Evolutionary conservation across 2,888 invertebrate genomes (phyloP).

Genomic region (Atethmia centrago): DNA sequence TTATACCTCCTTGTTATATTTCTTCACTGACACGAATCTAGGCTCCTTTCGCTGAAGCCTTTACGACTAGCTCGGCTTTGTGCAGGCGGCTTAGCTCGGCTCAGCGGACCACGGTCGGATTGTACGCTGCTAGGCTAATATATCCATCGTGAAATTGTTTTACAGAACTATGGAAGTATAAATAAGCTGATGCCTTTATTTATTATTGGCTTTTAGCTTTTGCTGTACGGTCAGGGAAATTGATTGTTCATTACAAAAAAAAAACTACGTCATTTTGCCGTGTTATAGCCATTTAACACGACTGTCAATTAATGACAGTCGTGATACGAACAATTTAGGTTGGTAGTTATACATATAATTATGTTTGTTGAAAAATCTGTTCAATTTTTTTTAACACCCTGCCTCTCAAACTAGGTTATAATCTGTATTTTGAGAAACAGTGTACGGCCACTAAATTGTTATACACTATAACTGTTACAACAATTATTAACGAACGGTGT

Average conservation of each 20-base stretch:
- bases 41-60: constrained; percentile 37
- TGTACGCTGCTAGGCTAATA: neutral
- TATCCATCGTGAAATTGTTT: constrained; percentile 17
- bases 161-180: neutral
- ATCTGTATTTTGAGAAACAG: no score
- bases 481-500: no score
- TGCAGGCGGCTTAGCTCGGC: constrained; percentile 23
- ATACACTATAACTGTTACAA: no score
- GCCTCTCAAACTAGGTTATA: no score
- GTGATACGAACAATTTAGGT: neutral
- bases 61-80: constrained; percentile 22
- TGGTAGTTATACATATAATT: no score
- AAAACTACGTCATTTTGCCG: neutral
- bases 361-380: no score
- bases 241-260: neutral
- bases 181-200: neutral
- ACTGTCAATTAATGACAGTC: neutral
- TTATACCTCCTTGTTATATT: neutral
- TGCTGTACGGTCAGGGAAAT: neutral
- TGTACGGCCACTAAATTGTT: no score
- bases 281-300: neutral
- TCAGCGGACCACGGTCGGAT: constrained; percentile 10
- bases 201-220: constrained; percentile 3
- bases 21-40: neutral
- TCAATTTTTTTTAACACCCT: no score